Evolutionary conservation across 2,888 invertebrate species (phyloP).

Genomic region (Chrysolina oricalcia): DNA sequence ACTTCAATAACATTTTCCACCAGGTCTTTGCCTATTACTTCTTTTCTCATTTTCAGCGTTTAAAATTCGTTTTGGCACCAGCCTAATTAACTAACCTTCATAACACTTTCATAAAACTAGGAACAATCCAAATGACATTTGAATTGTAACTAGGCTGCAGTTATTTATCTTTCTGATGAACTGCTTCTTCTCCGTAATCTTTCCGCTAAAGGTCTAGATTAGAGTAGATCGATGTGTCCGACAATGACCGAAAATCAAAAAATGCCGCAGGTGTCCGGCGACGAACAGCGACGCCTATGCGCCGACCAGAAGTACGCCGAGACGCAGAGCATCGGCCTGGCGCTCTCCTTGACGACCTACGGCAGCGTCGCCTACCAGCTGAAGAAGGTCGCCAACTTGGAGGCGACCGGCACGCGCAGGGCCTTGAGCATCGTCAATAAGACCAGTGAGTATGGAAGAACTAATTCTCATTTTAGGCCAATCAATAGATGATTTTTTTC

Average conservation of each 20-base stretch:
- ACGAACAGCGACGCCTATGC: conserved; percentile 82
- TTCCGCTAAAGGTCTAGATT: conserved; percentile 2
- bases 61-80: too few relatives aligned
- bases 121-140: too few relatives aligned
- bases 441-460: conserved; percentile 75
- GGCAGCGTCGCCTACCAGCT: conserved; percentile 86
- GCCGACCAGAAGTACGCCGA: conserved; percentile 76
- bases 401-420: conserved; percentile 81
- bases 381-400: conserved; percentile 86
- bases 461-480: background rate
- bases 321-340: conserved; percentile 70
- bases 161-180: background rate
- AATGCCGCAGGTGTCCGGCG: conserved; percentile 80
- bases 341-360: conserved; percentile 77
- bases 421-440: conserved; percentile 83
- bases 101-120: too few relatives aligned
- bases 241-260: background rate
- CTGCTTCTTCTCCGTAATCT: background rate
- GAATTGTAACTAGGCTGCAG: background rate
- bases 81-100: too few relatives aligned
- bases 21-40: too few relatives aligned
- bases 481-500: too few relatives aligned
- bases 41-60: too few relatives aligned
- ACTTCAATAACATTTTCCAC: too few relatives aligned
- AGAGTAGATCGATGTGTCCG: conserved; percentile 19